phyloP scores from a whole-genome alignment of 2,888 invertebrate genomes.

The Therioaphis trifolii region DNA sequence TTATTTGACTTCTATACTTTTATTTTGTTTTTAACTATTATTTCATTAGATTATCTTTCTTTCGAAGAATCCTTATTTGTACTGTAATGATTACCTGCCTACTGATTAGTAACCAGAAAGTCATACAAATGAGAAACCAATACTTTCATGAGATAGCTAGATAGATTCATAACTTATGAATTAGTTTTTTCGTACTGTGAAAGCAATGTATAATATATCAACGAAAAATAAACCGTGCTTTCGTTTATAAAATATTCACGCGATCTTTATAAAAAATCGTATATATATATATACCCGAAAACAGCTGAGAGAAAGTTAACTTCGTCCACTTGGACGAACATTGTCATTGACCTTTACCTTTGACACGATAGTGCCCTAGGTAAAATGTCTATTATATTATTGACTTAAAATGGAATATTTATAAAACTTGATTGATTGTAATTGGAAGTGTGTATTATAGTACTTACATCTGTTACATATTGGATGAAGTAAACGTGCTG shows the following conservation, averaged over 20 bases:
- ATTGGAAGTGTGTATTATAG: background rate
- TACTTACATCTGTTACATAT: background rate
- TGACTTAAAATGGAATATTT: conserved; percentile 27
- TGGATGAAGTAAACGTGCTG: background rate
- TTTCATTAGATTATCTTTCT: too few relatives aligned
- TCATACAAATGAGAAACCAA: too few relatives aligned
- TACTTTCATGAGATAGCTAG: too few relatives aligned
- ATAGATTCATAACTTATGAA: too few relatives aligned
- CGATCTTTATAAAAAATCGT: conserved; percentile 20
- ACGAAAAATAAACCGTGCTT: background rate
- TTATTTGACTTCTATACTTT: too few relatives aligned
- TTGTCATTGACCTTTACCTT: conserved; percentile 52
- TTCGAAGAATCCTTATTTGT: too few relatives aligned
- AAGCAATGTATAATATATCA: background rate
- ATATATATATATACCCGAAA: conserved; percentile 36
- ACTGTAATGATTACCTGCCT: too few relatives aligned
- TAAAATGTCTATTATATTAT: conserved; percentile 25
- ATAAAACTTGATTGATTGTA: conserved; percentile 26
- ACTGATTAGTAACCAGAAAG: too few relatives aligned
- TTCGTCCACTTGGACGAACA: conserved; percentile 5
- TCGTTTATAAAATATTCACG: conserved; percentile 13
- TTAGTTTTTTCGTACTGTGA: background rate
- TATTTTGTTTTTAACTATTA: too few relatives aligned
- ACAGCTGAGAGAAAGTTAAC: conserved; percentile 45
- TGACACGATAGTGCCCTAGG: conserved; percentile 28